These are phyloP conservation scores for Eclectus roratus DNA, from an alignment of 2,113 vertebrate species.

Conservation along the genomic window DNA sequence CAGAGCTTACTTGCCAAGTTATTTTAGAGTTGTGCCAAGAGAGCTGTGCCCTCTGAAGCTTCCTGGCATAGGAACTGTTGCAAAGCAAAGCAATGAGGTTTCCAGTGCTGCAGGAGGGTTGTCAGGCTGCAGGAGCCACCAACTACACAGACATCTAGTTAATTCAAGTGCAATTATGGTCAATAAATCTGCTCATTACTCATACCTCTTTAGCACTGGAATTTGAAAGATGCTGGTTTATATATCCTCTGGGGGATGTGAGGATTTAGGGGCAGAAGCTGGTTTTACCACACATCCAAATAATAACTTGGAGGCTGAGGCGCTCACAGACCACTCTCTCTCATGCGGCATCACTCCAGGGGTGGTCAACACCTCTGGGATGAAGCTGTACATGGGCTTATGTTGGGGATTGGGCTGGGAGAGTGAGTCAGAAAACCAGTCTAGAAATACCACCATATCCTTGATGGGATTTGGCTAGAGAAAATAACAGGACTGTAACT, in stretches of 20 bases:
- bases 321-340: not conserved
- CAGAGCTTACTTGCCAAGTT: not conserved
- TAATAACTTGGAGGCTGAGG: not conserved
- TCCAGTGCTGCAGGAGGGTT: not conserved
- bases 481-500: not conserved
- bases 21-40: conserved; percentile 9
- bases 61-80: conserved; percentile 19
- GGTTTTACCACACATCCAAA: not conserved
- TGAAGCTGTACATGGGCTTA: not conserved
- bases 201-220: not conserved
- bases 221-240: not conserved
- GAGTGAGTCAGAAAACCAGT: not conserved
- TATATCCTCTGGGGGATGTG: not conserved
- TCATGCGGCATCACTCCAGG: not conserved
- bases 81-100: not conserved
- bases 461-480: fast-evolving
- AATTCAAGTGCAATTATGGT: not conserved
- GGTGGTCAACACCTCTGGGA: not conserved
- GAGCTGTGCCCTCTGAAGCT: conserved; percentile 34
- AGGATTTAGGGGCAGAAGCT: not conserved
- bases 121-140: conserved; percentile 27
- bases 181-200: not conserved
- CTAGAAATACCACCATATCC: not conserved
- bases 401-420: not conserved
- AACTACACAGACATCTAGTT: not conserved